Evolutionary conservation across 2,888 invertebrate genomes (phyloP).

Genomic region (Augochlorella aurata): DNA sequence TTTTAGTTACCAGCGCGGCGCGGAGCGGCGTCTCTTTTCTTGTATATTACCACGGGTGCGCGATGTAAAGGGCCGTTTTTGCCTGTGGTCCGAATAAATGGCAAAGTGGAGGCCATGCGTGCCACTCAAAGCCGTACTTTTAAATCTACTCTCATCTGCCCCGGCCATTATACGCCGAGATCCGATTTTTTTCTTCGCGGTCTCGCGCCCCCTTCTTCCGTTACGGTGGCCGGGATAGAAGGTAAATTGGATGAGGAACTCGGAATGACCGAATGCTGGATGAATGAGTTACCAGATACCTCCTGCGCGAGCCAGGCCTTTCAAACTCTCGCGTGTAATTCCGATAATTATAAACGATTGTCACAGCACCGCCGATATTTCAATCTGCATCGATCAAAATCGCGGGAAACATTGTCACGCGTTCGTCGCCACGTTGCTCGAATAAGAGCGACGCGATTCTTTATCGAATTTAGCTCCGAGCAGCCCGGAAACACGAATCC

Average conservation of each 20-base stretch:
- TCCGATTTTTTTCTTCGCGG: conserved; percentile 31
- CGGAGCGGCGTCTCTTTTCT: conserved; percentile 25
- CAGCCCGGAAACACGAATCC: no score
- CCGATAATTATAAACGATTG: no score
- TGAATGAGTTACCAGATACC: background rate
- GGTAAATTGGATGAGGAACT: background rate
- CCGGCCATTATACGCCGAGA: conserved; percentile 38
- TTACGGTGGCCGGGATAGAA: background rate
- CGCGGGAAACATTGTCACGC: no score
- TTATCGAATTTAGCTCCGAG: no score
- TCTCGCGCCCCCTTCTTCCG: background rate
- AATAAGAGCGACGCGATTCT: no score
- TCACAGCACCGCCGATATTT: no score
- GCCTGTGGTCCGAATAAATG: conserved; percentile 53
- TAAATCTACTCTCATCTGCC: conserved; percentile 42
- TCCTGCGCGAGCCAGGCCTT: no score
- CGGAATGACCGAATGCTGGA: conserved; percentile 1
- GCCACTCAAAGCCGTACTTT: conserved; percentile 53
- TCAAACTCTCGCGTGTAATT: no score
- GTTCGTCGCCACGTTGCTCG: no score
- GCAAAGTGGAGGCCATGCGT: conserved; percentile 39
- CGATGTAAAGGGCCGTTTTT: conserved; percentile 49
- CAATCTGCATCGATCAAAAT: no score
- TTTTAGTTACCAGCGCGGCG: conserved; percentile 47
- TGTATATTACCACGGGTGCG: conserved; percentile 40